Evolutionary conservation across 2,113 vertebrate species (phyloP).

Genomic region (Tinamus guttatus): DNA sequence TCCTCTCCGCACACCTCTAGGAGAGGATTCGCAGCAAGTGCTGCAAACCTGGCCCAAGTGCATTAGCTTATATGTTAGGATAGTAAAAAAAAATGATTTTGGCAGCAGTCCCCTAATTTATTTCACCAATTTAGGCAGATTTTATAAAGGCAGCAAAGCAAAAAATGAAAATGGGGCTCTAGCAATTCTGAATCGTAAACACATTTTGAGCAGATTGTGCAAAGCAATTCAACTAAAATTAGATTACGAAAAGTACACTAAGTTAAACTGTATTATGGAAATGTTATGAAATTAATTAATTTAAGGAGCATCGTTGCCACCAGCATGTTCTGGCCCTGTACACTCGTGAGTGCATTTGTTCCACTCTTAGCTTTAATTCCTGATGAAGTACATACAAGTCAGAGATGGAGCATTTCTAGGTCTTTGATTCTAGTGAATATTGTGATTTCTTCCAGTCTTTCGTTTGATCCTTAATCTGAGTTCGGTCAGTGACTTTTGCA

Average conservation of each 20-base stretch:
- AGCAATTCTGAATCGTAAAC: conserved; percentile 71
- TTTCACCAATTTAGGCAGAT: conserved; percentile 52
- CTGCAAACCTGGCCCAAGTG: not conserved
- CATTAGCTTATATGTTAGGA: not conserved
- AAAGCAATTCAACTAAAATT: conserved; percentile 76
- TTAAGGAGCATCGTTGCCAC: conserved; percentile 31
- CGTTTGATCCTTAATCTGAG: conserved; percentile 39
- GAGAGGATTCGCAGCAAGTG: not conserved
- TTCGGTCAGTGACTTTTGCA: not conserved
- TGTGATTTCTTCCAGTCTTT: not conserved
- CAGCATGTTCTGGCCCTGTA: conserved; percentile 30
- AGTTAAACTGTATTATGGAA: conserved; percentile 62
- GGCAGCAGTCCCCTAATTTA: conserved; percentile 21
- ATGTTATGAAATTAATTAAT: conserved; percentile 73
- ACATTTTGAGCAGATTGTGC: conserved; percentile 72
- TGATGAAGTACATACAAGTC: not conserved
- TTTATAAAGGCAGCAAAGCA: conserved; percentile 41
- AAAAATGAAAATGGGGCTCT: conserved; percentile 48
- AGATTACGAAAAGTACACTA: conserved; percentile 70
- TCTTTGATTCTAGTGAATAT: not conserved
- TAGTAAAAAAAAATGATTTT: not conserved
- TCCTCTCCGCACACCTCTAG: not conserved
- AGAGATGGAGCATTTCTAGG: not conserved
- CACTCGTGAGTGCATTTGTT: conserved; percentile 7
- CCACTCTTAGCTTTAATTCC: not conserved